Evolutionary conservation across 2,797 vertebrate species (phyloP), one percentile per base, ranked within the genome.

Genomic region (Cynodonichthys magdalenae): DNA sequence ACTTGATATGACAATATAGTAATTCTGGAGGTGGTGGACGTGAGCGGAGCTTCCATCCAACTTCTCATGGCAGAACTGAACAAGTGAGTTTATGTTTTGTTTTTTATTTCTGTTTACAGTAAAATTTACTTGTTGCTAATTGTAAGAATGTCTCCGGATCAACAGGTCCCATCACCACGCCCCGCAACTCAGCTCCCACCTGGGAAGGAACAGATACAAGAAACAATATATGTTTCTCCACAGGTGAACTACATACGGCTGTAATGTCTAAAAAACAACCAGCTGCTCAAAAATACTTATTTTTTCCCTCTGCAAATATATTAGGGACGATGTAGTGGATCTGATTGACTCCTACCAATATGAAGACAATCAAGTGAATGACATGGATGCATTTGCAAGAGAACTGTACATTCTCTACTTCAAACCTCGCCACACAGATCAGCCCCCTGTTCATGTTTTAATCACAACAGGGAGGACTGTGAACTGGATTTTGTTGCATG

Each of bases 171-270:
- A 88, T 41, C 87, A 74, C 62, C 89, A 86, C 12, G 47, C 63
- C 6, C 55, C 83, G 66, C 80, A 87, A 66, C 34, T 93, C 59
- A 93, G 92, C 36, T 48, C 53, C 19, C 67, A 71, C n/a, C 68
- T 94, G 70, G 15, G 14, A 14, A 85, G 88, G 50, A 77, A 39
- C 31, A 71, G 70, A 59, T 89, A 92, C 59, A 92, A 91, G 61
- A 89, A 93, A 17, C 87, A 91, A 62, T 93, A 91, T 59, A 59
- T 93, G 52, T 93, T 92, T 72, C 74, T 92, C 6, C 92, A 89
- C 83, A 83, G 90, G 89, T 91, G 66, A 41, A 52, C 54, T 34
- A 9, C 17, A 28, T 18, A n/a, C n/a, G 2, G 41, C 6, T 49
- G 4, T 42, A 20, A 56, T 6, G 14, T 19, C 50, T 10, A 42